Base-by-base conservation (phyloP, 2,888 invertebrate genomes). In the Dryobotodes eremita region DNA sequence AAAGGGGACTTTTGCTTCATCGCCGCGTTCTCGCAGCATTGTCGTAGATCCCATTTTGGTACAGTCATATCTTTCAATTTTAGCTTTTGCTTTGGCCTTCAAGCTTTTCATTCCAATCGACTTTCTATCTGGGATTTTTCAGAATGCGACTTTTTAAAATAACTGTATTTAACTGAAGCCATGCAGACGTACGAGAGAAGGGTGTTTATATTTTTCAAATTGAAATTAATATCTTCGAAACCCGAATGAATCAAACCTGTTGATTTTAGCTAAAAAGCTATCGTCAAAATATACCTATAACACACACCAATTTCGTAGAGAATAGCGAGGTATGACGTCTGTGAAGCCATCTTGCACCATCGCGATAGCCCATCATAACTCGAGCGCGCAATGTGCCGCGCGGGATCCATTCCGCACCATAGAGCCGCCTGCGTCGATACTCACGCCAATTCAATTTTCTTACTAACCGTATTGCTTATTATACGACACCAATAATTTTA, bases 321-420 rank as follows among this genome's bases (percentile, higher is more conserved):
- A 82, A 83, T 75, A 76, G 74, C 59, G 70, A 79, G 68, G 68
- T 80, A 83, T 85, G 80, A 76, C 31, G 73, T 75, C 77, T 69
- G 73, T 79, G 75, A 73, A 85, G 80, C 68, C 77, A 83, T 82
- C 79, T 66, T 75, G 82, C 79, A 85, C 86, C 90, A 87, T 85
- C 78, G 79, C 90, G 90, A 92, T 92, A 91, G 91, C 90, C 92
- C 93, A 93, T 94, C 95, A 94, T 94, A 94, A 93, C 92, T 94
- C 90, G 86, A 82, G 82, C 86, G 84, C 90, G 85, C 91, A 94
- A 96, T 95, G 95, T 91, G 92, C 90, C 95, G 92, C 95, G 85
- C 92, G 96, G 95, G 96, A 95, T 94, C 92, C 95, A 96, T 96
- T 95, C 91, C 89, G 93, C 95, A 95, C 96, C 96, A 96, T 95